Base-by-base conservation (phyloP, 2,797 vertebrate species). In the Sebastes nivosus region DNA sequence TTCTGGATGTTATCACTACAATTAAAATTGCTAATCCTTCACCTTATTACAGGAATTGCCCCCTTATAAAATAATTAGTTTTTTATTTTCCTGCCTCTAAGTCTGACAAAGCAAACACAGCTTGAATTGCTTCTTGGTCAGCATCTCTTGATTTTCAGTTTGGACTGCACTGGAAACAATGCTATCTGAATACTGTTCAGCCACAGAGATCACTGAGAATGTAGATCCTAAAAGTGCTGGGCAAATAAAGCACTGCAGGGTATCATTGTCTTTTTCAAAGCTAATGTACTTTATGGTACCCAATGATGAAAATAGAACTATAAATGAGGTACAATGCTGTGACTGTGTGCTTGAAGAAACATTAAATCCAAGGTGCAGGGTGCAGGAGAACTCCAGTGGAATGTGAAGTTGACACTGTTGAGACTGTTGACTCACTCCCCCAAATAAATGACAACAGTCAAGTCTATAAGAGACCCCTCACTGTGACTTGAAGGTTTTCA, bases 351-450 rank as follows among this genome's bases (percentile, higher is more conserved):
- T 67, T 77, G 29, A 64, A 61, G 27, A 67, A 67, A 42, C 25
- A 77, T 72, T 57, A 66, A 72, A 65, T 72, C 25, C 24, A 70
- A 74, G 9, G 25, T 79, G 38, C 38, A 42, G 57, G 57, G 29
- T 77, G 59, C 59, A 81, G 74, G 68, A 82, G 50, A 85, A 65
- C 24, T 34, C 24, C 36, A 58, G 16, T 67, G 84, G 85, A 88
- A 89, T 84, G 80, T 72, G 50, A 86, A 83, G 86, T 77, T 90
- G 85, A 89, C 89, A 79, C 73, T 79, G 50, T 73, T 64, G 75
- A 82, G 69, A 67, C 36, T 91, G 82, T 92, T 89, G 86, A 93
- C 88, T 83, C 82, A 89, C 77, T 76, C 84, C 90, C 83, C 70
- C 78, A 84, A 86, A 84, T 86, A 79, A 80, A 89, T 75, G 70